These are phyloP conservation scores for Campaea margaritaria DNA, from an alignment of 2,888 invertebrate genomes.

Conservation along the genomic window DNA sequence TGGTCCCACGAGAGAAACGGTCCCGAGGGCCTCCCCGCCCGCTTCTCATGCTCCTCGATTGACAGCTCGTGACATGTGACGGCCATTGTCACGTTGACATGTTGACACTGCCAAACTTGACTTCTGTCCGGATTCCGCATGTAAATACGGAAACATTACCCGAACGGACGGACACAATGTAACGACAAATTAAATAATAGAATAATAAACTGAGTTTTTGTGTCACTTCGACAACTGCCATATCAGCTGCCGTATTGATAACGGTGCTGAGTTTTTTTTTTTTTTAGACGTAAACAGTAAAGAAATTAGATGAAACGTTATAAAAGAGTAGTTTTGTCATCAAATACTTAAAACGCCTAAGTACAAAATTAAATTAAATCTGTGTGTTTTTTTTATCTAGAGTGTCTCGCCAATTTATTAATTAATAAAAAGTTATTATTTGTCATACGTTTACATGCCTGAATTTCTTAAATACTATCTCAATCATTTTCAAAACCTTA, in stretches of 20 bases:
- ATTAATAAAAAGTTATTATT: no score
- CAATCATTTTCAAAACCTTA: no score
- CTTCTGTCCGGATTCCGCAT: constrained; percentile 82
- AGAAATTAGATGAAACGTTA: neutral
- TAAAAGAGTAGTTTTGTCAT: neutral
- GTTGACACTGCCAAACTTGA: constrained; percentile 84
- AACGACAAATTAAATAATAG: constrained; percentile 84
- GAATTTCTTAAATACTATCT: no score
- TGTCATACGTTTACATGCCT: no score
- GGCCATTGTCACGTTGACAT: constrained; percentile 81
- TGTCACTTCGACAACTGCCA: constrained; percentile 42
- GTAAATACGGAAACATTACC: constrained; percentile 81
- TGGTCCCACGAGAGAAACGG: constrained; percentile 63
- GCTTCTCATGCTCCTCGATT: constrained; percentile 79
- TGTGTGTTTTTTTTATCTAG: no score
- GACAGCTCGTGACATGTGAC: constrained; percentile 80
- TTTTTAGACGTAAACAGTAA: constrained; percentile 52
- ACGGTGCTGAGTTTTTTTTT: constrained; percentile 39
- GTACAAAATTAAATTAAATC: no score
- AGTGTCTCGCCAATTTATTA: no score
- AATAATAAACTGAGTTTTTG: constrained; percentile 69
- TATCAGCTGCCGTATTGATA: constrained; percentile 70
- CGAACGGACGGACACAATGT: constrained; percentile 68
- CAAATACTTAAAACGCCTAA: neutral
- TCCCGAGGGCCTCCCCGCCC: constrained; percentile 60